Conservation (phyloP, 2,797 vertebrate genomes). For the Pelodytes ibericus region DNA sequence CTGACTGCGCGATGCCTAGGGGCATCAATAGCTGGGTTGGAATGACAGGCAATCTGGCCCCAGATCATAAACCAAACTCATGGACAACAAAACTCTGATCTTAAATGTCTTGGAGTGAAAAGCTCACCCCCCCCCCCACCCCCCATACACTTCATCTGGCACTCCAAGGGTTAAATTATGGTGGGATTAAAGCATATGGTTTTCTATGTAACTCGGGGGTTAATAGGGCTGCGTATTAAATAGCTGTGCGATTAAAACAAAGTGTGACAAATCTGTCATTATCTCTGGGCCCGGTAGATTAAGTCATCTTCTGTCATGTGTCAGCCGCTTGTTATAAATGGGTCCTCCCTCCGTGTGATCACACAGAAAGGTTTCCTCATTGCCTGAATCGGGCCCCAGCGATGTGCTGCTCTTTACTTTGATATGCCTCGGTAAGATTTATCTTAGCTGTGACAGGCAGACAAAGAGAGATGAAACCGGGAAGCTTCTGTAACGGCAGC, state of each 20-base stretch:
- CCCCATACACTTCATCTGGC: no score
- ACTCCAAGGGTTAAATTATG: no score
- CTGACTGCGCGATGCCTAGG: no score
- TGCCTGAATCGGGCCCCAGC: neutral
- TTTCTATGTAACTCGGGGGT: neutral
- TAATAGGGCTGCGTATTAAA: constrained; percentile 20
- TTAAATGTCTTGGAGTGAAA: no score
- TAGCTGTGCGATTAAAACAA: neutral
- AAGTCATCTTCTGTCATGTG: constrained; percentile 50
- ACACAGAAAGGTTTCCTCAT: neutral
- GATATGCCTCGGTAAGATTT: constrained; percentile 31
- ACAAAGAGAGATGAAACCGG: constrained; percentile 15
- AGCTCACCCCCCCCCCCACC: no score
- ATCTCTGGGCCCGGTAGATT: constrained; percentile 26
- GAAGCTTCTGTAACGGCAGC: neutral
- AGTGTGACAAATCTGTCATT: constrained; percentile 28
- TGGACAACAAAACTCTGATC: no score
- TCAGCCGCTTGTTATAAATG: constrained; percentile 44
- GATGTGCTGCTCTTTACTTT: constrained; percentile 17
- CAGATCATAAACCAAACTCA: no score
- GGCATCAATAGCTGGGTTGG: no score
- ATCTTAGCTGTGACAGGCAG: constrained; percentile 32
- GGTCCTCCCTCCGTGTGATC: constrained; percentile 23
- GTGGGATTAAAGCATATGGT: no score
- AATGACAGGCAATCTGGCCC: no score